Conservation (phyloP, 2,888 invertebrate species). For the Drosophila histrio region DNA sequence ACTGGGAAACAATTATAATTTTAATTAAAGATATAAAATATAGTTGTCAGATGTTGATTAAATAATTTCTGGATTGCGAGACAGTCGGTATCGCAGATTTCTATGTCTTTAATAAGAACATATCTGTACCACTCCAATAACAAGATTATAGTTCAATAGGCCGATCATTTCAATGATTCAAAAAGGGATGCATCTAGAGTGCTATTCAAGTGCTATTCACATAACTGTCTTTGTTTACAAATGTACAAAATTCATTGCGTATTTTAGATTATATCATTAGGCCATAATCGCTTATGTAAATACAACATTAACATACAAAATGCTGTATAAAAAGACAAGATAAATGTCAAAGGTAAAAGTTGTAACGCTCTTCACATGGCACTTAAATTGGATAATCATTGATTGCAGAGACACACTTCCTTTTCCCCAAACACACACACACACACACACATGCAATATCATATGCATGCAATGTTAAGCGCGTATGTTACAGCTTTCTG, state of each 20-base stretch:
- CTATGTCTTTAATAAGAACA: too few species aligned
- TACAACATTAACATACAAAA: neutral
- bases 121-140: too few species aligned
- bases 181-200: too few species aligned
- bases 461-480: slow-evolving; percentile 9
- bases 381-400: slow-evolving; percentile 68
- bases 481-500: slow-evolving; percentile 33
- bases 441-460: slow-evolving; percentile 7
- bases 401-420: slow-evolving; percentile 60
- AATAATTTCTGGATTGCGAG: too few species aligned
- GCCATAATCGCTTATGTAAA: neutral
- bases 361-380: slow-evolving; percentile 33
- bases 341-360: slow-evolving; percentile 41
- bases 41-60: too few species aligned
- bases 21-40: too few species aligned
- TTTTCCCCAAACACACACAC: slow-evolving; percentile 6
- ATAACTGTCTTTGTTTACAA: too few species aligned
- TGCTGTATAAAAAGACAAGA: neutral
- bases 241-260: neutral
- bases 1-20: too few species aligned
- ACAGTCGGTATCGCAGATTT: too few species aligned
- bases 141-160: too few species aligned
- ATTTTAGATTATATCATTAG: neutral
- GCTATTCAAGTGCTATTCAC: too few species aligned
- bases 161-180: too few species aligned